These are phyloP conservation scores for Zootoca vivipara DNA, from an alignment of 2,113 vertebrate genomes.

Conservation along the genomic window DNA sequence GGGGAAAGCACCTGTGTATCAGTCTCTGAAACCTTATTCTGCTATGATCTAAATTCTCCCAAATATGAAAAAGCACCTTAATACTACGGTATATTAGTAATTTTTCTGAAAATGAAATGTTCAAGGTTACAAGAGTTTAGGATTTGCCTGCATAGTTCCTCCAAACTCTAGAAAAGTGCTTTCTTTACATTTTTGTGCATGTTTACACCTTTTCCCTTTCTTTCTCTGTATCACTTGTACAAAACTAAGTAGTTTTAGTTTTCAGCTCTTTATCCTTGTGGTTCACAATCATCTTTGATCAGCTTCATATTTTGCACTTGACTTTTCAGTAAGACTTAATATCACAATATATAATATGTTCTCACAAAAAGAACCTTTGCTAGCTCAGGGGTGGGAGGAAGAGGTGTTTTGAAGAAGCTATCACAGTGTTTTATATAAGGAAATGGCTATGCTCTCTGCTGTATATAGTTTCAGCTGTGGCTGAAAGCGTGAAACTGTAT, in stretches of 20 bases:
- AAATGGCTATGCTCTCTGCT: not conserved
- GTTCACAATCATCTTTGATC: not conserved
- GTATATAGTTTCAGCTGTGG: not conserved
- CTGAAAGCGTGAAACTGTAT: not conserved
- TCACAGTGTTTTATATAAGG: not conserved
- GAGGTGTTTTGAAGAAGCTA: not conserved
- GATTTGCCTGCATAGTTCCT: not conserved
- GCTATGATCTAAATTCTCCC: not conserved
- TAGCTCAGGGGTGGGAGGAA: not conserved
- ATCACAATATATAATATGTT: not conserved
- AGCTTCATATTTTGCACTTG: constrained; percentile 45
- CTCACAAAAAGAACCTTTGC: not conserved
- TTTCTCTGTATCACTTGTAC: not conserved
- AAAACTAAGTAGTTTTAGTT: fast-evolving
- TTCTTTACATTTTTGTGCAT: not conserved
- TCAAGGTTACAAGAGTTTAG: not conserved
- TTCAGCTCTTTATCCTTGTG: not conserved
- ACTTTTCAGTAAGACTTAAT: not conserved
- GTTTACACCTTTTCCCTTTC: fast-evolving
- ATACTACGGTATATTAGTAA: not conserved
- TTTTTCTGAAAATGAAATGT: constrained; percentile 19
- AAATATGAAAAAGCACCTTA: not conserved
- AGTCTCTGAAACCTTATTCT: not conserved
- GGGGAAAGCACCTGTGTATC: not conserved
- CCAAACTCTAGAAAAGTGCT: fast-evolving